These are phyloP conservation scores for Drosophila histrio DNA, from an alignment of 2,888 invertebrate genomes.

Conservation along the genomic window DNA sequence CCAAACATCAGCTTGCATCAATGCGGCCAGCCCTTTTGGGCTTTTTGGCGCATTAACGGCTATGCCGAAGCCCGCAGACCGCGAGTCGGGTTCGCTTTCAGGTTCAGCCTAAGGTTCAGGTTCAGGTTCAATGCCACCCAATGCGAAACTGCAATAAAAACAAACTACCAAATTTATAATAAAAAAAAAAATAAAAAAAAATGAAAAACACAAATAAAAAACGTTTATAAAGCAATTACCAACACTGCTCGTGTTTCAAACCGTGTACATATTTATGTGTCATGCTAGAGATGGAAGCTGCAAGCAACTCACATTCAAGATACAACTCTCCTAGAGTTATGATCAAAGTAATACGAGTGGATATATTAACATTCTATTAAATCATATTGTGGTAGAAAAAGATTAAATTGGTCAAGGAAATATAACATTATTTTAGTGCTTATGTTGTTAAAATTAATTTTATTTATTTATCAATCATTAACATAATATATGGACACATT, in stretches of 20 bases:
- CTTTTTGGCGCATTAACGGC: conserved; percentile 74
- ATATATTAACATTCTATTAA: too few species aligned
- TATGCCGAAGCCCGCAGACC: conserved; percentile 33
- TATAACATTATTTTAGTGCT: too few species aligned
- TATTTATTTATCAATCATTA: too few species aligned
- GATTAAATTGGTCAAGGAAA: too few species aligned
- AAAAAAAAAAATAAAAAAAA: conserved; percentile 16
- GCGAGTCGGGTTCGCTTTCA: conserved; percentile 6
- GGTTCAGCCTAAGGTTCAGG: conserved; percentile 1
- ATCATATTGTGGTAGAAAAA: too few species aligned
- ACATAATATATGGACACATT: too few species aligned
- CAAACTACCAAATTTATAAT: conserved; percentile 66
- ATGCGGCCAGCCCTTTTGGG: conserved; percentile 46
- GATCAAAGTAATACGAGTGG: too few species aligned
- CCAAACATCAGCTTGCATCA: conserved; percentile 18
- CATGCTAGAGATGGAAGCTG: conserved; percentile 36
- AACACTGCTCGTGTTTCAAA: conserved; percentile 68
- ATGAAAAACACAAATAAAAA: conserved; percentile 34
- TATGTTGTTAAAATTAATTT: too few species aligned
- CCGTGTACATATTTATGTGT: conserved; percentile 31
- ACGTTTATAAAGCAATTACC: conserved; percentile 75
- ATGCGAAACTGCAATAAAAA: conserved; percentile 65
- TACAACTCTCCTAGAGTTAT: not conserved
- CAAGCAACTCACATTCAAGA: not conserved
- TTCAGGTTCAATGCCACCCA: conserved; percentile 72